phyloP scores from a whole-genome alignment of 2,888 invertebrate species.

The Philereme transversata region DNA sequence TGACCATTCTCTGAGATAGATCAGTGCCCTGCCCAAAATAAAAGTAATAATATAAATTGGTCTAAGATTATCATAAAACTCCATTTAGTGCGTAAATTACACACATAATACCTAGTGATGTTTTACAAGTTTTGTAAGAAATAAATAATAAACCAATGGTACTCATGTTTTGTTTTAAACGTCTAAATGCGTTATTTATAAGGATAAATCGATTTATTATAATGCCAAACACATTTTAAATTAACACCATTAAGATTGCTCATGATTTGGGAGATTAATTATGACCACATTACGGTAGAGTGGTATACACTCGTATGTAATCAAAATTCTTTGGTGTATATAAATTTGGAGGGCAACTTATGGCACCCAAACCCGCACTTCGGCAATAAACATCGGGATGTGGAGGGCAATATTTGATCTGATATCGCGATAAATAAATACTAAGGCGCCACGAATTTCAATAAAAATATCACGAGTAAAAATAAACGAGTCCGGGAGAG shows the following conservation, averaged over 20 bases:
- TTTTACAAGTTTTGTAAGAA: no score
- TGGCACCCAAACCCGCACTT: slow-evolving; percentile 40
- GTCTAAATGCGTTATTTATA: no score
- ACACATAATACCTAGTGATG: no score
- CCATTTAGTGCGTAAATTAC: no score
- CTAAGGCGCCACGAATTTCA: slow-evolving; percentile 61
- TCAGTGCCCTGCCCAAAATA: no score
- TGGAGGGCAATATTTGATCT: slow-evolving; percentile 60
- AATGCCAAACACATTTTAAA: slow-evolving; percentile 33
- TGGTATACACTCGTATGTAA: slow-evolving; percentile 21
- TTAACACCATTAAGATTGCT: slow-evolving; percentile 34
- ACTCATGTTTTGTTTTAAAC: no score
- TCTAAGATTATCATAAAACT: no score
- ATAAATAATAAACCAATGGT: no score
- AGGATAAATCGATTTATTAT: no score
- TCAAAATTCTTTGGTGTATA: slow-evolving; percentile 38
- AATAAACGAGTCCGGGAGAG: slow-evolving; percentile 63
- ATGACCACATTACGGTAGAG: slow-evolving; percentile 30
- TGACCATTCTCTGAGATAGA: no score
- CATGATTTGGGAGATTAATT: slow-evolving; percentile 39
- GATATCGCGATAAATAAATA: slow-evolving; percentile 64
- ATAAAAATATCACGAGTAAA: slow-evolving; percentile 65
- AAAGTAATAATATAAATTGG: no score
- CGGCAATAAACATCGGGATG: slow-evolving; percentile 50
- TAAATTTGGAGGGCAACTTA: slow-evolving; percentile 45